Conservation (phyloP, 2,797 vertebrate species). For the Anas georgica region DNA sequence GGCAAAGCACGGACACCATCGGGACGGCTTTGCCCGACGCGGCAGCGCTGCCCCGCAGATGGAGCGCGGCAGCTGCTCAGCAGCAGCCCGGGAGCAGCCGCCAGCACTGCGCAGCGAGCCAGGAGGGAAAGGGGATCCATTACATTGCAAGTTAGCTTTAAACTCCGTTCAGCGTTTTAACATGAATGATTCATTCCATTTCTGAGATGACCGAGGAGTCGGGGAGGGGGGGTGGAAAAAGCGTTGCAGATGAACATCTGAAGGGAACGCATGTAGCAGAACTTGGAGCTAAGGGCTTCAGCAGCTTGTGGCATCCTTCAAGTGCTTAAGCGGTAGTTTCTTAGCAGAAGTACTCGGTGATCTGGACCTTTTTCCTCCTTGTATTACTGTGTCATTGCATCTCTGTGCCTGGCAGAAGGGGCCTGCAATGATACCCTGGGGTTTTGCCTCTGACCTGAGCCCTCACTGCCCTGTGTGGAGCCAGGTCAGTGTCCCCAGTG, state of each 20-base stretch:
- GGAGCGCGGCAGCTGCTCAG: slow-evolving; percentile 35
- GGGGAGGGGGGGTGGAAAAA: background rate
- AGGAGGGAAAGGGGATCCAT: slow-evolving; percentile 48
- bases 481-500: background rate
- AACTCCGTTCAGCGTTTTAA: slow-evolving; percentile 22
- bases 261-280: background rate
- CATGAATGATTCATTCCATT: slow-evolving; percentile 52
- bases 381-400: background rate
- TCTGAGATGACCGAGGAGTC: slow-evolving; percentile 4
- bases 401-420: background rate
- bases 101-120: background rate
- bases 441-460: background rate
- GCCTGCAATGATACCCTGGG: fast-evolving
- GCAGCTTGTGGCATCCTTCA: background rate
- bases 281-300: background rate
- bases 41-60: background rate
- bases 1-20: fast-evolving
- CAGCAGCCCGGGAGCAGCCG: background rate
- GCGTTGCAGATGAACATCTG: background rate
- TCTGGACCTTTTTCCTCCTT: background rate
- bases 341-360: background rate
- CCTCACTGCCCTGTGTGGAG: fast-evolving
- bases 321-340: background rate
- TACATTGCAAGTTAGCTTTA: slow-evolving; percentile 43
- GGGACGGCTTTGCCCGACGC: background rate